Conservation (phyloP, 2,888 invertebrate species). For the Noctua janthe region DNA sequence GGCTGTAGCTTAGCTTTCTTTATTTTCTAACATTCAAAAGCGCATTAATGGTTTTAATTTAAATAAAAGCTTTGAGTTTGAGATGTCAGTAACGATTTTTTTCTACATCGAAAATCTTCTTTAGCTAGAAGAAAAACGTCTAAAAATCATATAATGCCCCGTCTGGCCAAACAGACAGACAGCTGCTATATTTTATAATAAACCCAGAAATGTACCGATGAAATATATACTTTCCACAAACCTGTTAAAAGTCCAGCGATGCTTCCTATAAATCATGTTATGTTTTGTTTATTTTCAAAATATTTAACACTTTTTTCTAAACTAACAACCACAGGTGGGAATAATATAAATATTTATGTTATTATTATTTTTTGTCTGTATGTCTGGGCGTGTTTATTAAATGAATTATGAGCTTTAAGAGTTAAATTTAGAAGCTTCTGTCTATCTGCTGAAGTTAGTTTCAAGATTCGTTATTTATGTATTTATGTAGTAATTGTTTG, state of each 20-base stretch:
- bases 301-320: conserved; percentile 63
- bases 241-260: conserved; percentile 42
- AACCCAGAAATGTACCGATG: conserved; percentile 41
- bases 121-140: not conserved
- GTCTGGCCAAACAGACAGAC: conserved; percentile 20
- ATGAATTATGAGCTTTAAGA: conserved; percentile 56
- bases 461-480: conserved; percentile 25
- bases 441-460: conserved; percentile 22
- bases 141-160: not conserved
- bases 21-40: too few species aligned
- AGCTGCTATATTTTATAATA: conserved; percentile 47
- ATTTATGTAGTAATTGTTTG: conserved; percentile 10
- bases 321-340: conserved; percentile 58
- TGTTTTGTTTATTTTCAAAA: conserved; percentile 61
- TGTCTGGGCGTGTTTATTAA: conserved; percentile 50
- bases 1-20: too few species aligned
- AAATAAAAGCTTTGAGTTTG: not conserved
- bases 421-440: conserved; percentile 34
- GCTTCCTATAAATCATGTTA: conserved; percentile 55
- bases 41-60: too few species aligned
- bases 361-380: conserved; percentile 55
- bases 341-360: conserved; percentile 59
- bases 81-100: not conserved
- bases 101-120: not conserved
- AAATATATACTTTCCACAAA: conserved; percentile 62